These are phyloP conservation scores for Tetrax tetrax DNA, from an alignment of 2,113 vertebrate species.

Conservation along the genomic window DNA sequence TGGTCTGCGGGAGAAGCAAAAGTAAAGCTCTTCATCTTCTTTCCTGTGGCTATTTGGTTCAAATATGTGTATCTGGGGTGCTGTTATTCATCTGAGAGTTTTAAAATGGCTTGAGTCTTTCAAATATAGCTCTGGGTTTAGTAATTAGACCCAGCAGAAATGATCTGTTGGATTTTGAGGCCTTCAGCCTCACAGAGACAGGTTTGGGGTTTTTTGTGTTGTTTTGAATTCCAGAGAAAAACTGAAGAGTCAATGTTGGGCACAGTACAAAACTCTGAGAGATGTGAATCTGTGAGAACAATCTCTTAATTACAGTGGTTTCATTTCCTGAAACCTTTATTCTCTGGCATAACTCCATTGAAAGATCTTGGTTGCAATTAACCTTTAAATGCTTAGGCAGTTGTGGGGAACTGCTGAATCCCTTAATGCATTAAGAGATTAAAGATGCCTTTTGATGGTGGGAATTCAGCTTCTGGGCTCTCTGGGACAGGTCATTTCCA, in stretches of 20 bases:
- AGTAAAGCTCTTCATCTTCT: neutral
- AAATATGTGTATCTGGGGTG: neutral
- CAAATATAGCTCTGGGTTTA: neutral
- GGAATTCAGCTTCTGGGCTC: neutral
- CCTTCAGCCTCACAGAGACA: neutral
- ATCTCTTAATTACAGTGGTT: neutral
- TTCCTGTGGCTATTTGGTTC: too few species aligned
- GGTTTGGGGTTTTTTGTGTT: neutral
- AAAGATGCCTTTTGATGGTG: neutral
- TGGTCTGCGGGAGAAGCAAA: neutral
- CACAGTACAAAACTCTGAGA: neutral
- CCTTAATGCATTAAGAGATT: neutral
- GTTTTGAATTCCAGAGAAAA: neutral
- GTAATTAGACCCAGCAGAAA: neutral
- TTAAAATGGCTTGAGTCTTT: neutral
- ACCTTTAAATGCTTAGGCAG: slow-evolving; percentile 12
- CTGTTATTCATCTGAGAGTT: neutral
- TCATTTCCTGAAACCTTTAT: slow-evolving; percentile 30
- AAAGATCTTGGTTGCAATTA: slow-evolving; percentile 7
- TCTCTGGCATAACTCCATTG: neutral
- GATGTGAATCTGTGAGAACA: neutral
- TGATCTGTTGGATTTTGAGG: neutral
- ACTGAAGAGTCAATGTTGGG: neutral
- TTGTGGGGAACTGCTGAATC: neutral
- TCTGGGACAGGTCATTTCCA: neutral